phyloP scores from a whole-genome alignment of 53 echinoderm and acorn worm genomes.

The Astropecten irregularis region DNA sequence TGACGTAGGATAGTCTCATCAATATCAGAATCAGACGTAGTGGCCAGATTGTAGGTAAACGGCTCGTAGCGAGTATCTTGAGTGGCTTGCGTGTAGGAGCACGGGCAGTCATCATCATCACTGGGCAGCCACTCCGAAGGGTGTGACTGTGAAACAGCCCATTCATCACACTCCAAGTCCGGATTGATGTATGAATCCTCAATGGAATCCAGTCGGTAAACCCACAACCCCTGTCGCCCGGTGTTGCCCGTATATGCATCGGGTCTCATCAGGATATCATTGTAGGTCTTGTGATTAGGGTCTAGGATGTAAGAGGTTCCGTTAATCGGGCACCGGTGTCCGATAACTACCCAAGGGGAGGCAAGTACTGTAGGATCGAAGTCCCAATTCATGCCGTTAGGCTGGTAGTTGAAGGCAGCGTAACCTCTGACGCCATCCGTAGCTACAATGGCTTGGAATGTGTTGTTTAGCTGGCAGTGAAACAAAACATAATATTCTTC shows the following conservation, averaged over 20 bases:
- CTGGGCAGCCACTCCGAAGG: background rate
- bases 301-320: background rate
- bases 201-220: constrained; percentile 9
- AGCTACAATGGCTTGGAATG: constrained; percentile 29
- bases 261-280: background rate
- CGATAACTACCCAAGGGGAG: background rate
- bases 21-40: background rate
- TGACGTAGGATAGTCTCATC: background rate
- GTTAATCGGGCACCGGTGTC: background rate
- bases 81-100: background rate
- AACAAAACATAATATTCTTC: background rate
- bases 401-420: background rate
- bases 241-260: constrained; percentile 15
- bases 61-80: background rate
- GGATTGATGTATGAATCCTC: background rate
- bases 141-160: background rate
- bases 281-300: background rate
- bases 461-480: background rate
- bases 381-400: constrained; percentile 16
- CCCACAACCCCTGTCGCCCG: background rate
- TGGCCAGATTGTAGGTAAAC: background rate
- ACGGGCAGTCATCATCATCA: background rate
- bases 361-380: background rate
- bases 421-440: constrained; percentile 10
- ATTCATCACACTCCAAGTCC: constrained; percentile 6